Conservation (phyloP, 2,113 vertebrate genomes). For the Bubo bubo region DNA sequence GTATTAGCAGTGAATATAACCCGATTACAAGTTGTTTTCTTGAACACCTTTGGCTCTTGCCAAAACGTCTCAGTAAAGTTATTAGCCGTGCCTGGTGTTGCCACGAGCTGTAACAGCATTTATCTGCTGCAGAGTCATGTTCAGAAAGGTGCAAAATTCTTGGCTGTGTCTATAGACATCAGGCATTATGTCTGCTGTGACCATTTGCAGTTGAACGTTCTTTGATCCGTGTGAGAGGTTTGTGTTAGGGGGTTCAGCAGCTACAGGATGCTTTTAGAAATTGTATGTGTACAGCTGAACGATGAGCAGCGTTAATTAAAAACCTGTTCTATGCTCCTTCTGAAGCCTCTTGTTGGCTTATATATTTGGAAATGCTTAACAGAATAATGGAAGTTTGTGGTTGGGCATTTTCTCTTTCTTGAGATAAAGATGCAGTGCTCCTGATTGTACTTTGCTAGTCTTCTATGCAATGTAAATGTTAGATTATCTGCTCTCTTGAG, state of each 20-base stretch:
- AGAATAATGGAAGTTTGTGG: background rate
- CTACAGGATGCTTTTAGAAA: background rate
- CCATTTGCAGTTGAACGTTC: background rate
- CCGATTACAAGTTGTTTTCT: background rate
- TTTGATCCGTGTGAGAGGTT: background rate
- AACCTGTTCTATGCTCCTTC: background rate
- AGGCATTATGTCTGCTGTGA: background rate
- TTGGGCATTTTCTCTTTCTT: background rate
- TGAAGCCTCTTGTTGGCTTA: background rate
- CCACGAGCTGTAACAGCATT: background rate
- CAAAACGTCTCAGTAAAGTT: slow-evolving; percentile 52
- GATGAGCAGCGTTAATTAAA: background rate
- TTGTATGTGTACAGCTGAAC: background rate
- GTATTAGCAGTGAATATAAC: background rate
- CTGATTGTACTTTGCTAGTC: background rate
- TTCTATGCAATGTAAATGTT: background rate
- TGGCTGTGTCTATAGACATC: background rate
- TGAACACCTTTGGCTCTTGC: slow-evolving; percentile 10
- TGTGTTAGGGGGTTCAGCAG: background rate
- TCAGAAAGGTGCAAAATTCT: slow-evolving; percentile 61
- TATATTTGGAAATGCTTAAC: slow-evolving; percentile 4
- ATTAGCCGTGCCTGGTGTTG: slow-evolving; percentile 47
- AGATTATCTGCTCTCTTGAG: background rate
- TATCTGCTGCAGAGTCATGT: slow-evolving; percentile 45
- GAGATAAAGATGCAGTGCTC: background rate